phyloP scores from a whole-genome alignment of 92 coral and sea anemone species.

The Porites divaricata region DNA sequence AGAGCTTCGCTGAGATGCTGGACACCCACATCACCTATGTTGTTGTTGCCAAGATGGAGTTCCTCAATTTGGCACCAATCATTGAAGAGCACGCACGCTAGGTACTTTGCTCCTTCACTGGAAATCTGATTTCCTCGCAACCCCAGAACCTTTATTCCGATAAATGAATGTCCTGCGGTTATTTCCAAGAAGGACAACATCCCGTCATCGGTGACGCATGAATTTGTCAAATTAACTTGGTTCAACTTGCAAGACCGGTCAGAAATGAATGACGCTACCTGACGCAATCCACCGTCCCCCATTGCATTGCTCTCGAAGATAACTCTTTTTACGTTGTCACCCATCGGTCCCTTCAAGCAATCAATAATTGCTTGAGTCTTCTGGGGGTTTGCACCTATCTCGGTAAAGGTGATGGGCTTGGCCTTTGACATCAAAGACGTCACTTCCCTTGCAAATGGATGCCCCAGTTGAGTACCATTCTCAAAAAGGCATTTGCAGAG shows the following conservation, averaged over 20 bases:
- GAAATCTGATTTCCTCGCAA: slow-evolving; percentile 39
- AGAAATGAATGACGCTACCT: slow-evolving; percentile 28
- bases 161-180: slow-evolving; percentile 25
- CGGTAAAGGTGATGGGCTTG: slow-evolving; percentile 29
- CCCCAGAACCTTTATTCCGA: slow-evolving; percentile 30
- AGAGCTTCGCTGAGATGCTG: slow-evolving; percentile 56
- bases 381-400: slow-evolving; percentile 27
- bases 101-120: slow-evolving; percentile 48
- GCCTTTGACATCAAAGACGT: slow-evolving; percentile 21
- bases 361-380: slow-evolving; percentile 20
- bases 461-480: slow-evolving; percentile 33
- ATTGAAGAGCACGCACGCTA: slow-evolving; percentile 52
- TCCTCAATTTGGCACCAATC: slow-evolving; percentile 48
- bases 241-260: slow-evolving; percentile 32
- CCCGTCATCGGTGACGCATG: slow-evolving; percentile 37
- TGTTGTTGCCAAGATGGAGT: slow-evolving; percentile 59
- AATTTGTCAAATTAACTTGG: slow-evolving; percentile 22
- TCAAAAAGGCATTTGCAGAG: slow-evolving; percentile 43
- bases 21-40: slow-evolving; percentile 52
- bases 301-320: slow-evolving; percentile 31
- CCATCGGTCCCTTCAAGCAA: slow-evolving; percentile 22
- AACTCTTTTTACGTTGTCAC: slow-evolving; percentile 17
- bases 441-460: slow-evolving; percentile 44
- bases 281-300: slow-evolving; percentile 39
- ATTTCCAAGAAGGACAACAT: slow-evolving; percentile 45